Evolutionary conservation across 2,113 vertebrate species (phyloP).

Genomic region (Calonectris borealis): DNA sequence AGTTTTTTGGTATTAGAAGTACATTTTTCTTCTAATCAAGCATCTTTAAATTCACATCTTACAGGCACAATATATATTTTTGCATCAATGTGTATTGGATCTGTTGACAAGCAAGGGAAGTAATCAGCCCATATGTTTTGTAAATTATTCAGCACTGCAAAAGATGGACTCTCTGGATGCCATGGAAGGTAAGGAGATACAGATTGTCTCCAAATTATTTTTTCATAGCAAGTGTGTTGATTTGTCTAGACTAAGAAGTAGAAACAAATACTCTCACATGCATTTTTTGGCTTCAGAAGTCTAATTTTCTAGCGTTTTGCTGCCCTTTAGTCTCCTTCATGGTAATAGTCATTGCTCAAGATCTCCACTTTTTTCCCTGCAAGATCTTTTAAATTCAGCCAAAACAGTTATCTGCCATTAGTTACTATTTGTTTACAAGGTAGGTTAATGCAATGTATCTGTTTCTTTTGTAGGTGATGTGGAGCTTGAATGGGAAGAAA

Average conservation of each 20-base stretch:
- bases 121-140: conserved; percentile 92
- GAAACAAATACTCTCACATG: neutral
- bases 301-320: neutral
- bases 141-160: conserved; percentile 95
- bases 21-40: neutral
- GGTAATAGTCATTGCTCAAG: neutral
- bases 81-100: conserved; percentile 94
- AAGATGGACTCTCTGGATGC: conserved; percentile 98
- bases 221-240: neutral
- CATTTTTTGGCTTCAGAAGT: neutral
- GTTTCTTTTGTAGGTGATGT: conserved; percentile 87
- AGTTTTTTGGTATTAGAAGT: neutral
- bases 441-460: neutral
- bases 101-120: conserved; percentile 89
- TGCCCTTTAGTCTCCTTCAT: neutral
- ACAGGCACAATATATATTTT: conserved; percentile 97
- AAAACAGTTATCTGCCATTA: neutral
- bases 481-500: conserved; percentile 98
- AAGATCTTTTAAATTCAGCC: neutral
- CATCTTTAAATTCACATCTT: neutral
- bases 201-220: neutral
- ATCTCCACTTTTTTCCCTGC: neutral
- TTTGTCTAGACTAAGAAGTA: neutral
- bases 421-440: neutral
- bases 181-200: conserved; percentile 90